phyloP scores from a whole-genome alignment of 2,888 invertebrate species.

The Anthophora plumipes region DNA sequence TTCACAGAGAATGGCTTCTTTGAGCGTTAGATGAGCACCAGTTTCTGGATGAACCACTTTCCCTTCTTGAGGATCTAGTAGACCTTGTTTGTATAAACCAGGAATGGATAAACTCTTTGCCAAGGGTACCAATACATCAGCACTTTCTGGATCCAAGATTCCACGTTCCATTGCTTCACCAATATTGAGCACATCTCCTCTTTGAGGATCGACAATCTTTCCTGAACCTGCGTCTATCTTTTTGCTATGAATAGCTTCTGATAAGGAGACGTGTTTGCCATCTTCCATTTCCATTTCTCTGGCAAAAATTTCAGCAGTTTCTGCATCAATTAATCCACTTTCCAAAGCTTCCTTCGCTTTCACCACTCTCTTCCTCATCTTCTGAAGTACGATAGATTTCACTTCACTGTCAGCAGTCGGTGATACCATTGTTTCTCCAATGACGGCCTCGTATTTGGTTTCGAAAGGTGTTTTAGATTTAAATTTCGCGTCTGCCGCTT shows the following conservation, averaged over 20 bases:
- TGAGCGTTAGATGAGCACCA: slow-evolving; percentile 90
- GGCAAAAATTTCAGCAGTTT: slow-evolving; percentile 90
- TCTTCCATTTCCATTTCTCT: slow-evolving; percentile 88
- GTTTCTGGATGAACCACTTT: slow-evolving; percentile 95
- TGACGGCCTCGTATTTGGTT: slow-evolving; percentile 89
- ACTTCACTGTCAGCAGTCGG: slow-evolving; percentile 87
- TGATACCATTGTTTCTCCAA: slow-evolving; percentile 87
- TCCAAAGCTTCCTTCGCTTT: slow-evolving; percentile 91
- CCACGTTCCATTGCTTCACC: slow-evolving; percentile 94
- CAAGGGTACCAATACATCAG: slow-evolving; percentile 91
- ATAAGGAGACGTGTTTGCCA: slow-evolving; percentile 88
- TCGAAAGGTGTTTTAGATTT: slow-evolving; percentile 87
- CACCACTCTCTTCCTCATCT: slow-evolving; percentile 91
- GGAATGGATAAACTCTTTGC: slow-evolving; percentile 93
- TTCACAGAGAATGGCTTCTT: slow-evolving; percentile 94
- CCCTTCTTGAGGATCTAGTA: slow-evolving; percentile 90
- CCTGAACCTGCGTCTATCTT: slow-evolving; percentile 91
- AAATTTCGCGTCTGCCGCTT: slow-evolving; percentile 85
- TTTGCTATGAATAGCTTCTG: slow-evolving; percentile 90
- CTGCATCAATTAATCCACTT: slow-evolving; percentile 91
- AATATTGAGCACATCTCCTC: slow-evolving; percentile 92
- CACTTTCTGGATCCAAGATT: slow-evolving; percentile 91
- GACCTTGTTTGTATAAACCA: slow-evolving; percentile 93
- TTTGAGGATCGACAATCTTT: slow-evolving; percentile 92
- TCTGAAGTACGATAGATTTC: slow-evolving; percentile 88